Percentiles rank a stretch among this genome's conserved stretches.
Evolutionary conservation across 2,797 vertebrate genomes (phyloP).

Genomic region (Lycodopsis pacificus): DNA sequence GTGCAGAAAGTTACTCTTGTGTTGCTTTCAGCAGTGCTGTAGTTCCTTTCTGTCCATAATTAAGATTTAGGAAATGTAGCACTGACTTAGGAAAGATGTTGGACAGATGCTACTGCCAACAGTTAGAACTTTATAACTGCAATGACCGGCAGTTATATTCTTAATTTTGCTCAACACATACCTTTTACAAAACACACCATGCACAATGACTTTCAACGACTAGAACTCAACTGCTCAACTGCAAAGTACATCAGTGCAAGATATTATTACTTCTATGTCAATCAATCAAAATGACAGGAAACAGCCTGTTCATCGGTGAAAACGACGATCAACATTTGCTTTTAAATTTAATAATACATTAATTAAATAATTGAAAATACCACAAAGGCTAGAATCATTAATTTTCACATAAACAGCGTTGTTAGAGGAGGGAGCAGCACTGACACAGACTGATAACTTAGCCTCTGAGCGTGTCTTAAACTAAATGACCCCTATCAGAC

Average conservation of each 20-base stretch:
- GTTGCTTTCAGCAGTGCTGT: neutral
- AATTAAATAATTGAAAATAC: slow-evolving; percentile 34
- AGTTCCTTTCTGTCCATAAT: neutral
- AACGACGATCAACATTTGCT: neutral
- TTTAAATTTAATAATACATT: slow-evolving; percentile 11
- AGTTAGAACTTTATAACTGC: neutral
- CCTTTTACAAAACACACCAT: neutral
- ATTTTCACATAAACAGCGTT: slow-evolving; percentile 43
- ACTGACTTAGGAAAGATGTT: neutral
- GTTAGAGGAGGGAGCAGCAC: slow-evolving; percentile 41
- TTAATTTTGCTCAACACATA: neutral
- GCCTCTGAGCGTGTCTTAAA: slow-evolving; percentile 65
- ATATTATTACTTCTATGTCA: slow-evolving; percentile 11
- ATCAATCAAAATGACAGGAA: slow-evolving; percentile 34
- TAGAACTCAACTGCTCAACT: neutral
- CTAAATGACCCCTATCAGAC: slow-evolving; percentile 81
- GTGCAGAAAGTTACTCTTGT: neutral
- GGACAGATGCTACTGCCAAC: neutral
- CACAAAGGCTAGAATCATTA: slow-evolving; percentile 2
- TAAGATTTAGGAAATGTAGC: neutral
- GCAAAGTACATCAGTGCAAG: neutral
- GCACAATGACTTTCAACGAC: neutral
- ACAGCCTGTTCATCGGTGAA: slow-evolving; percentile 22
- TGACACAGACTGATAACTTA: slow-evolving; percentile 78
- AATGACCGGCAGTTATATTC: neutral